Evolutionary conservation across 2,888 invertebrate species (phyloP).

Genomic region (Enchytraeus crypticus): DNA sequence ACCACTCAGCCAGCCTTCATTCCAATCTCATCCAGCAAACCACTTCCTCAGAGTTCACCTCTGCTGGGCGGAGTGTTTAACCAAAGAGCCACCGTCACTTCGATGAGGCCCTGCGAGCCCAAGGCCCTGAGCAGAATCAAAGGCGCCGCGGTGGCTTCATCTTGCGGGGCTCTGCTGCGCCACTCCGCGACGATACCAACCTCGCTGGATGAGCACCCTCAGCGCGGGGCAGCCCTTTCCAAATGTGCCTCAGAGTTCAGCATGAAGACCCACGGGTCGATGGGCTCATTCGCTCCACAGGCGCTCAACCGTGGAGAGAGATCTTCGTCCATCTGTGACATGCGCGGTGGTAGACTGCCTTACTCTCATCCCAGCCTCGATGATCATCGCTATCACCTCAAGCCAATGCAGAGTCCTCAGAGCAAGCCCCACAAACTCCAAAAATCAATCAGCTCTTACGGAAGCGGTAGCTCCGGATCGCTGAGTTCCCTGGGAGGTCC

Average conservation of each 20-base stretch:
- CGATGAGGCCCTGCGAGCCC: conserved; percentile 5
- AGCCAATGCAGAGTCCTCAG: background rate
- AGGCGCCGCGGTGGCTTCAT: conserved; percentile 7
- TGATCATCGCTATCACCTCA: conserved; percentile 13
- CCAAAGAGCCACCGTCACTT: background rate
- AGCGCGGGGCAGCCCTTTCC: background rate
- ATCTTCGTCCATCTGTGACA: background rate
- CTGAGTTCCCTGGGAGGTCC: background rate
- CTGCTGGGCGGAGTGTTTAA: conserved; percentile 5
- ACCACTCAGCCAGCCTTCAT: background rate
- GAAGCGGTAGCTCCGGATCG: background rate
- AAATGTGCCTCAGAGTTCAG: background rate
- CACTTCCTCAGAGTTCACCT: background rate
- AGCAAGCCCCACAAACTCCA: background rate
- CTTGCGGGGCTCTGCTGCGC: conserved; percentile 14
- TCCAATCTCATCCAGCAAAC: background rate
- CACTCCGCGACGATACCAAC: conserved; percentile 15
- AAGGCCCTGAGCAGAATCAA: conserved; percentile 7
- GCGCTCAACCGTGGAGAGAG: background rate
- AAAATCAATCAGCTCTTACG: background rate
- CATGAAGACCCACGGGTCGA: background rate
- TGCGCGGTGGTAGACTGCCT: background rate
- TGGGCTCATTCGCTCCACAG: too few relatives aligned
- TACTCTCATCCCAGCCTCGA: conserved; percentile 6
- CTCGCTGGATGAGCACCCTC: background rate